Evolutionary conservation across 1,140 invertebrate genomes (phyloP).

Genomic region (Aphidius gifuensis): DNA sequence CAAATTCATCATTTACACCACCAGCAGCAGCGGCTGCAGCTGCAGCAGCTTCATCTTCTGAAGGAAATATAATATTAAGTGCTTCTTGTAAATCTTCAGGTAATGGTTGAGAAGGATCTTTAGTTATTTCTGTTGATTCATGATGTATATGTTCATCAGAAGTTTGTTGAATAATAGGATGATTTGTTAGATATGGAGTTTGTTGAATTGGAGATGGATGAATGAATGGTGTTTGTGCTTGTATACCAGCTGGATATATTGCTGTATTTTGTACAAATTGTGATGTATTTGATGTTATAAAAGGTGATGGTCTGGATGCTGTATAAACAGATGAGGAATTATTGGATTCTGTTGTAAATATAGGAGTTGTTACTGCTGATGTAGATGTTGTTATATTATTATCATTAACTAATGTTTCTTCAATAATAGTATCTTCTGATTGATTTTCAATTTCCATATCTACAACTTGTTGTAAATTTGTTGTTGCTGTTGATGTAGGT

Average conservation of each 20-base stretch:
- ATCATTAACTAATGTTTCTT: conserved; percentile 38
- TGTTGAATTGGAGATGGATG: conserved; percentile 21
- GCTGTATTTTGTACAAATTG: conserved; percentile 16
- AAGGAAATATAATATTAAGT: conserved; percentile 69
- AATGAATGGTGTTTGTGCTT: conserved; percentile 1
- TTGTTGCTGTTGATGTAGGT: conserved; percentile 13
- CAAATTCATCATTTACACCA: conserved; percentile 35
- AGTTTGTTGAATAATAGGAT: conserved; percentile 33
- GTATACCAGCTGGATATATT: conserved; percentile 17
- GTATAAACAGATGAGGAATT: conserved; percentile 21
- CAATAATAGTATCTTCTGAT: conserved; percentile 46
- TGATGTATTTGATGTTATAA: conserved; percentile 34
- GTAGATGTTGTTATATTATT: conserved; percentile 24
- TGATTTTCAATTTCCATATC: conserved; percentile 57
- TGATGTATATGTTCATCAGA: conserved; percentile 19
- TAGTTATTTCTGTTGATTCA: conserved; percentile 39
- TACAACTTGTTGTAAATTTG: conserved; percentile 37
- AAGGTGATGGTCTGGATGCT: conserved; percentile 38
- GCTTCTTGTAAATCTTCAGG: conserved; percentile 69
- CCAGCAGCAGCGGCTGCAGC: conserved; percentile 28
- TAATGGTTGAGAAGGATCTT: conserved; percentile 45
- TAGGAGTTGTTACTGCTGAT: conserved; percentile 25
- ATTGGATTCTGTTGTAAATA: conserved; percentile 20
- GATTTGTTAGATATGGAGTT: conserved; percentile 40
- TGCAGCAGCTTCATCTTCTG: conserved; percentile 21